Base-by-base conservation (phyloP, 2,888 invertebrate species). In the Ligdia adustata region DNA sequence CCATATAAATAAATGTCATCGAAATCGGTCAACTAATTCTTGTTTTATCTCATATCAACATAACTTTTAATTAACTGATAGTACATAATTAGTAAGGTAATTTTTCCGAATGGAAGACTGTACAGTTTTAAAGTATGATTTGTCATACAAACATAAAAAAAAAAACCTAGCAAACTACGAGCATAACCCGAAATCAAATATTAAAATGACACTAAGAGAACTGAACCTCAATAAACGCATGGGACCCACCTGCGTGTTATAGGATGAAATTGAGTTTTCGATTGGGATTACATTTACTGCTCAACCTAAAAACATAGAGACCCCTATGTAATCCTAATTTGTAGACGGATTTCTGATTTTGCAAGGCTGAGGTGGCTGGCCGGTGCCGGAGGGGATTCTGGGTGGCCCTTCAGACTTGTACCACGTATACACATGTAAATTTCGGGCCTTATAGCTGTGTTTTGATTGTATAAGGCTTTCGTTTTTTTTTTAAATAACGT, bases 311-410 rank as follows among this genome's bases (percentile, higher is more conserved):
- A 80, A 79, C 72, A 73, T 67, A 63, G 60, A 62, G 64, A 73
- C 74, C 79, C 79, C 78, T 68, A 69, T 75, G 71, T 82, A 80
- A 84, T 83, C 79, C 78, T 76, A 79, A 83, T 83, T 83, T 81
- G 81, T 72, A 67, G 66, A 73, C 78, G 80, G 82, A 76, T 75
- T 79, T 77, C 67, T 68, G 72, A n/a, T n/a, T n/a, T n/a, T n/a
- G n/a, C n/a, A n/a, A n/a, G n/a, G 65, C 66, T n/a, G 65, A 12
- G 62, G 66, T 63, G 62, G 69, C 9, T 26, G 75, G 73, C 72
- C 66, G 71, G 75, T 80, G 68, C 65, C 28, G 22, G 13, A 62
- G 62, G 58, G 62, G 62, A 52, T 55, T 40, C 52, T 53, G 52
- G 51, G 35, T 28, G 47, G 27, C 62, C 52, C 62, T 65, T 50